Percentiles rank a stretch among this genome's conserved stretches.
Conservation (phyloP, 2,888 invertebrate genomes). For the Melanostoma scalare region DNA sequence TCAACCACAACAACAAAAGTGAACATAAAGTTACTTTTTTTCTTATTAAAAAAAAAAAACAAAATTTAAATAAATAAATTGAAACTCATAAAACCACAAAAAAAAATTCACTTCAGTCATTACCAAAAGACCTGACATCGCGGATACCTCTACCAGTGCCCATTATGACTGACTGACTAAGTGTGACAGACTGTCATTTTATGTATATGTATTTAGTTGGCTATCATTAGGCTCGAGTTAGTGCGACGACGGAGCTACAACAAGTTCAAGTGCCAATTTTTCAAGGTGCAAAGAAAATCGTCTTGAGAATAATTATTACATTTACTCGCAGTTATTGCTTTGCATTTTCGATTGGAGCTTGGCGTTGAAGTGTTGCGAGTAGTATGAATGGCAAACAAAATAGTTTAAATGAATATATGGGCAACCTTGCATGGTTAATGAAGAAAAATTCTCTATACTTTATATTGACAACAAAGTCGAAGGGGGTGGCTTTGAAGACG, state of each 20-base stretch:
- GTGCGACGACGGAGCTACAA: constrained; percentile 3
- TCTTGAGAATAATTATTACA: constrained; percentile 65
- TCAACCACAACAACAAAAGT: constrained; percentile 43
- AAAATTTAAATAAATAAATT: background rate
- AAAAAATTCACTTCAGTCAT: constrained; percentile 60
- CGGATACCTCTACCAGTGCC: background rate
- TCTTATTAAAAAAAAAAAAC: background rate
- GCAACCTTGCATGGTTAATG: constrained; percentile 49
- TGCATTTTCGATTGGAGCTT: constrained; percentile 23
- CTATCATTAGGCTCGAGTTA: constrained; percentile 41
- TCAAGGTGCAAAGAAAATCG: constrained; percentile 65
- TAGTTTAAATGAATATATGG: constrained; percentile 33
- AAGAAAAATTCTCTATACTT: constrained; percentile 45
- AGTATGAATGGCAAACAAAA: background rate
- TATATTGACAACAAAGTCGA: background rate
- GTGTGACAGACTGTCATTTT: constrained; percentile 25
- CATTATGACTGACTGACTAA: constrained; percentile 7
- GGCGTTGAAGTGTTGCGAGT: background rate
- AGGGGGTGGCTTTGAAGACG: background rate
- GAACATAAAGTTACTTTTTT: constrained; percentile 15
- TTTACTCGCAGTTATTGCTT: constrained; percentile 20
- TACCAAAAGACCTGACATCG: constrained; percentile 46
- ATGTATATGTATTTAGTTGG: background rate
- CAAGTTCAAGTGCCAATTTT: constrained; percentile 69
- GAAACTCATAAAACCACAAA: constrained; percentile 29